Evolutionary conservation across 2,888 invertebrate species (phyloP), one percentile per base, ranked within the genome.

Genomic region (Linnaemya tessellans): DNA sequence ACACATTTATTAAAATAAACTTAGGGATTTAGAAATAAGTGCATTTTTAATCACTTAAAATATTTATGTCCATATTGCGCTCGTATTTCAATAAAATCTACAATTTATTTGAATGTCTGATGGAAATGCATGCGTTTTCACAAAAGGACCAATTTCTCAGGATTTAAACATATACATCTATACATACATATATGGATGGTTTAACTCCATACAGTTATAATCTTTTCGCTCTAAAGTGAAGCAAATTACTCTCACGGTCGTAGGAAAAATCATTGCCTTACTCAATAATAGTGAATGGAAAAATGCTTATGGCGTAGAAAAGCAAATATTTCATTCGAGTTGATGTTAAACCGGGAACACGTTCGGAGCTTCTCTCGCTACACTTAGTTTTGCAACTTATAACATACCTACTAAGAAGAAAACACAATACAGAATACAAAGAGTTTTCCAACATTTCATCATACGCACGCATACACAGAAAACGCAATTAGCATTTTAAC

Each of bases 331-430:
- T 78, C 65, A 56, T 87, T 84, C 87, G 89, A 90, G 90, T 89
- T 87, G 87, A 88, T 89, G 73, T 88, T 88, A 88, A 90, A 89
- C 88, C 88, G 89, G 88, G 89, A 89, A 88, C 81, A 88, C 85
- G 87, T 84, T 88, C 88, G 86, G 88, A 88, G 86, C 87, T 89
- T 73, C 84, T 83, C 68, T 86, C 80, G 87, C 87, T 86, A 67
- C 81, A 62, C 84, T 77, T 78, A 62, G 51, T 84, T 71, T 86
- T 84, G 75, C 81, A 84, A 64, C 60, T 71, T 43, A 60, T 68
- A 49, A 75, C 15, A 49, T 58, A n/a, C n/a, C n/a, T n/a, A 78
- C 49, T 71, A 80, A 84, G 20, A 70, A 82, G 60, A 82, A 65
- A 38, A 68, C 60, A 51, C 54, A 73, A 83, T 75, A 83, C 25